Percentiles rank a stretch among this genome's conserved stretches.
Evolutionary conservation across 1,140 invertebrate species (phyloP).

Genomic region (Microplitis mediator): DNA sequence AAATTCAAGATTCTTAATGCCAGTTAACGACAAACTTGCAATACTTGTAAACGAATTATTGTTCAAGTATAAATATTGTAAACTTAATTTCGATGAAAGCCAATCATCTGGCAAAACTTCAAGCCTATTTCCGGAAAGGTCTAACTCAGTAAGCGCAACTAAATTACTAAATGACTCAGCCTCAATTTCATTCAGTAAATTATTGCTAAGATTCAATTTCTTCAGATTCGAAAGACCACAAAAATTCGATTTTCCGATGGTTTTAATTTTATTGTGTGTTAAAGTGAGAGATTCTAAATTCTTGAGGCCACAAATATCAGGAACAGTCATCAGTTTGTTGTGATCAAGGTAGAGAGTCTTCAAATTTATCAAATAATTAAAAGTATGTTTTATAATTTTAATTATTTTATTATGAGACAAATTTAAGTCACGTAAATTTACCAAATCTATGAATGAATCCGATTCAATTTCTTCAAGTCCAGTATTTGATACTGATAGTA

Average conservation of each 20-base stretch:
- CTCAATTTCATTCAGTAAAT: neutral
- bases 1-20: slow-evolving; percentile 17
- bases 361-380: neutral
- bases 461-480: too few species aligned
- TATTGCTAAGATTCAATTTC: neutral
- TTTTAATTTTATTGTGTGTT: neutral
- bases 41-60: neutral
- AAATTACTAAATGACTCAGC: neutral
- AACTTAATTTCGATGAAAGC: neutral
- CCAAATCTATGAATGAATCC: too few species aligned
- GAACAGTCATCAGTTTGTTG: slow-evolving; percentile 7
- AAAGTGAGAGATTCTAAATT: slow-evolving; percentile 12
- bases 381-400: neutral
- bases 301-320: slow-evolving; percentile 2
- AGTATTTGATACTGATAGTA: too few species aligned
- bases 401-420: neutral
- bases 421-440: too few species aligned
- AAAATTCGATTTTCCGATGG: neutral
- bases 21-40: slow-evolving; percentile 11
- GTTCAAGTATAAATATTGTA: neutral
- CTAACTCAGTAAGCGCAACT: neutral
- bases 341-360: neutral
- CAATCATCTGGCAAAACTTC: neutral
- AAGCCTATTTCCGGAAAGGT: neutral
- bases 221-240: neutral